These are phyloP conservation scores for Asteroscopus sphinx DNA, from an alignment of 2,888 invertebrate species.

Conservation along the genomic window DNA sequence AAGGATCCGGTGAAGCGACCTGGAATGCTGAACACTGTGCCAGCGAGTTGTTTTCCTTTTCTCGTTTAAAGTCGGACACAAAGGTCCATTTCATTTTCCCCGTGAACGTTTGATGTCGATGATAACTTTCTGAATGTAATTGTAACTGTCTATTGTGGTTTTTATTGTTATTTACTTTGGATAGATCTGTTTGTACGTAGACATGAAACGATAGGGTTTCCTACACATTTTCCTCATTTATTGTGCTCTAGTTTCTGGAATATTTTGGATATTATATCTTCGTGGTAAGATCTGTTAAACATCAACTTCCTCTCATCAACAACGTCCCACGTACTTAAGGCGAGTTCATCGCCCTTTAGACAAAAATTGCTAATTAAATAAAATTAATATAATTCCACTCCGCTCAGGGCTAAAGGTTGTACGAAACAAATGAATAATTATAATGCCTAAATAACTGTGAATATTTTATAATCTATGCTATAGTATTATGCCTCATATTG, in stretches of 20 bases:
- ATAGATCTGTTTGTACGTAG: not conserved
- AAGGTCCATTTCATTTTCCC: not conserved
- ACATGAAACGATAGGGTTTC: too few species aligned
- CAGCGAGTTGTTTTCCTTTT: not conserved
- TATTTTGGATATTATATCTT: too few species aligned
- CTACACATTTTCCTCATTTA: too few species aligned
- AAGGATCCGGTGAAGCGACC: not conserved
- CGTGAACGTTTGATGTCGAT: not conserved
- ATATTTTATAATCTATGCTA: not conserved
- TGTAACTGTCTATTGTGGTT: too few species aligned
- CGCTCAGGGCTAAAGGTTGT: conserved; percentile 7
- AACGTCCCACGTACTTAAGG: not conserved
- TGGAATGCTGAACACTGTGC: not conserved
- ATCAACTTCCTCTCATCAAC: too few species aligned
- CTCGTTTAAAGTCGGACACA: not conserved
- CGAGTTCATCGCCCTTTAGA: not conserved
- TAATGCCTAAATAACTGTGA: conserved; percentile 3
- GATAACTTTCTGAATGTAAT: conserved; percentile 1
- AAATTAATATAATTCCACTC: not conserved
- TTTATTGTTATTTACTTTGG: not conserved
- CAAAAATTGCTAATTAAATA: conserved; percentile 8
- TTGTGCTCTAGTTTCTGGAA: too few species aligned
- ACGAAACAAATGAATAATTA: not conserved
- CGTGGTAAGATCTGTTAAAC: too few species aligned
- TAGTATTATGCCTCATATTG: not conserved